phyloP scores from a whole-genome alignment of 2,113 vertebrate species.

The Vulpes ferrilata region DNA sequence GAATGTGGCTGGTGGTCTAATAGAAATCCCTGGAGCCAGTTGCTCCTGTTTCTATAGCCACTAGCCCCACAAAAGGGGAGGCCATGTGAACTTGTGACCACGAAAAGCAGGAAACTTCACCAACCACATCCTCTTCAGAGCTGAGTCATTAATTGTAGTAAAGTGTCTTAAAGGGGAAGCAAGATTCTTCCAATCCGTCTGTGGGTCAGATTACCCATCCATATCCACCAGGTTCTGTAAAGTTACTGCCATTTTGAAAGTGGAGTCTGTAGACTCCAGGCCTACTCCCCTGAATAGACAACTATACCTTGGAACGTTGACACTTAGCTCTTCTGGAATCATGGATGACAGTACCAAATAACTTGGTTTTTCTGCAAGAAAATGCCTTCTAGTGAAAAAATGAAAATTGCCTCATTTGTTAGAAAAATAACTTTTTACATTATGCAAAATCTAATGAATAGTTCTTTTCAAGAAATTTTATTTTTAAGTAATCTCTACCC shows the following conservation, averaged over 20 bases:
- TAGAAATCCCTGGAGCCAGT: neutral
- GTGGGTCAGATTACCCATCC: neutral
- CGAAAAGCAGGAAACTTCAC: constrained; percentile 55
- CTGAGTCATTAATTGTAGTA: constrained; percentile 50
- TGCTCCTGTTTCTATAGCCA: neutral
- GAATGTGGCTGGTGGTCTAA: neutral
- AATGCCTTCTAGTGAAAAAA: neutral
- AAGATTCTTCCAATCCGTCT: neutral
- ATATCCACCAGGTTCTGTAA: neutral
- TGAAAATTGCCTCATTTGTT: neutral
- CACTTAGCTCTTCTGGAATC: neutral
- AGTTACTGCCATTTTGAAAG: neutral
- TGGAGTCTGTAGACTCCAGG: neutral
- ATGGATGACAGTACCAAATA: neutral
- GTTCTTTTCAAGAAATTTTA: neutral
- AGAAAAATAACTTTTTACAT: neutral
- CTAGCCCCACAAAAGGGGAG: neutral
- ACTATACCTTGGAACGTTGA: neutral
- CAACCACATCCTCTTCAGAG: constrained; percentile 66
- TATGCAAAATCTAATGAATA: constrained; percentile 36
- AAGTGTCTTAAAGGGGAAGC: constrained; percentile 49
- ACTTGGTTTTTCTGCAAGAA: neutral
- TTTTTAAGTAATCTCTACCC: neutral
- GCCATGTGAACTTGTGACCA: constrained; percentile 30
- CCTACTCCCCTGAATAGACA: neutral